phyloP scores from a whole-genome alignment of 2,797 vertebrate species.

The Rachycentron canadum region DNA sequence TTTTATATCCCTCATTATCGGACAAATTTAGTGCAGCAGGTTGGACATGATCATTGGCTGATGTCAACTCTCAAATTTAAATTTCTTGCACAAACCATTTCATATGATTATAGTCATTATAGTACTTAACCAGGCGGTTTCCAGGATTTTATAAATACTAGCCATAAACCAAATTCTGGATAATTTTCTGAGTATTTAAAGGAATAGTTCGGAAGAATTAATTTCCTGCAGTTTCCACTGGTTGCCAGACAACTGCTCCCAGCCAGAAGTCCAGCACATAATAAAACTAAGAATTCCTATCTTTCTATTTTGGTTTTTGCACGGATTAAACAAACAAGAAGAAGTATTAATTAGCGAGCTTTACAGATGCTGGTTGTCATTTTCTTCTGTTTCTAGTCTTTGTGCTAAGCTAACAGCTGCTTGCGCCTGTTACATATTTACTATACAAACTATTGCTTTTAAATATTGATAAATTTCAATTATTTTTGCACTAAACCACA shows the following conservation, averaged over 20 bases:
- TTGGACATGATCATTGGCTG: not conserved
- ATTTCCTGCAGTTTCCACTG: not conserved
- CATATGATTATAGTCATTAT: not conserved
- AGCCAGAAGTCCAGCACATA: not conserved
- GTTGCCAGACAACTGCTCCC: conserved; percentile 4
- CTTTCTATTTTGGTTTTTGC: not conserved
- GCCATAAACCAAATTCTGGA: not conserved
- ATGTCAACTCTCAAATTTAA: conserved; percentile 18
- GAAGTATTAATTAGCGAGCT: not conserved
- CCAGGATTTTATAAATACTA: not conserved
- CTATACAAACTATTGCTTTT: not conserved
- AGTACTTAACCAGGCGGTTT: not conserved
- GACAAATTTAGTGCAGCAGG: conserved; percentile 5
- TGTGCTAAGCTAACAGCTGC: not conserved
- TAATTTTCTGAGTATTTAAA: not conserved
- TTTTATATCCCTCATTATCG: not conserved
- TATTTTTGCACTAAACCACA: too few species aligned
- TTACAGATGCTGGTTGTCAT: not conserved
- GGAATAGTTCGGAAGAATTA: not conserved
- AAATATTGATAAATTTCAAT: too few species aligned
- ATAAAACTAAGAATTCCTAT: not conserved
- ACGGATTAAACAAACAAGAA: not conserved
- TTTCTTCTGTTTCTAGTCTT: not conserved
- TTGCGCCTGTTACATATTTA: not conserved
- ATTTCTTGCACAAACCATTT: conserved; percentile 19